Evolutionary conservation across 2,888 invertebrate species (phyloP).

Genomic region (Sarcophaga variegata): DNA sequence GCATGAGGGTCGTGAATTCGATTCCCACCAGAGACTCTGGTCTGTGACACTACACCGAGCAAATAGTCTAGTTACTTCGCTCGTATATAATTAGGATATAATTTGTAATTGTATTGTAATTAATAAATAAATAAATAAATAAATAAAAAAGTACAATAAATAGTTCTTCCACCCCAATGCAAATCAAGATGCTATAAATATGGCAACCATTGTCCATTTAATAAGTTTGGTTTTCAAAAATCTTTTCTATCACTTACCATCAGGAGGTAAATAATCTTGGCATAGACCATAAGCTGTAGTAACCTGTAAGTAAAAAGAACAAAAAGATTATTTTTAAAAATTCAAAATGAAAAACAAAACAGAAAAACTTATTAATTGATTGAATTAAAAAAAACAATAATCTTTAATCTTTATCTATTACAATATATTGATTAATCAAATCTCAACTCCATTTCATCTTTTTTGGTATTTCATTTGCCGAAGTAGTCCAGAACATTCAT

Average conservation of each 20-base stretch:
- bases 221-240: not conserved
- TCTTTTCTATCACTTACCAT: conserved; percentile 85
- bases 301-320: conserved; percentile 85
- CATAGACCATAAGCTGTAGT: conserved; percentile 95
- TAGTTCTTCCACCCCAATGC: no score
- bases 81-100: no score
- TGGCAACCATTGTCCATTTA: no score
- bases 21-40: no score
- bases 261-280: conserved; percentile 95
- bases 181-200: no score
- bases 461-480: conserved; percentile 42
- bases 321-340: conserved; percentile 1
- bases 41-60: no score
- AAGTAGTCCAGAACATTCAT: not conserved
- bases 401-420: not conserved
- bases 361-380: not conserved
- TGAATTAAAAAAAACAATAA: not conserved
- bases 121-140: no score
- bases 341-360: not conserved
- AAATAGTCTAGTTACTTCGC: no score
- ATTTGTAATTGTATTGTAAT: no score
- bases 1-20: no score
- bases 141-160: no score
- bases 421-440: no score
- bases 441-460: not conserved